These are phyloP conservation scores for Diachasmimorpha longicaudata DNA, from an alignment of 1,140 invertebrate genomes.

Conservation along the genomic window DNA sequence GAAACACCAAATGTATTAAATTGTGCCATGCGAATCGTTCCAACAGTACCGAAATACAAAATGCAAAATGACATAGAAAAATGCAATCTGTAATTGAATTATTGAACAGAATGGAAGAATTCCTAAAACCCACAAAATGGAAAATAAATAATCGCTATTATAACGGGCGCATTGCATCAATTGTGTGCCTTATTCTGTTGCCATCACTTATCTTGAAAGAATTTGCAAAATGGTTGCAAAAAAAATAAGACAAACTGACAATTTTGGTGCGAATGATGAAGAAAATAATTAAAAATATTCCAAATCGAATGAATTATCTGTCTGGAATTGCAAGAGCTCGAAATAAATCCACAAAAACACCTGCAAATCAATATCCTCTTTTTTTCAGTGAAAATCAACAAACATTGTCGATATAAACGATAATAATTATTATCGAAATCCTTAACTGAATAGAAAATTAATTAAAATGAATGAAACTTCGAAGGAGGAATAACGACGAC, in stretches of 20 bases:
- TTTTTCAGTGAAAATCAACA: neutral
- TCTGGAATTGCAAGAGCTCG: neutral
- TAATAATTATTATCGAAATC: neutral
- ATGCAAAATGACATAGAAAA: neutral
- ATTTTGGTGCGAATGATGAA: neutral
- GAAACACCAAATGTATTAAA: neutral
- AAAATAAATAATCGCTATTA: constrained; percentile 46
- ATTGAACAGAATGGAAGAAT: constrained; percentile 9
- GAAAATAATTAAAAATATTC: neutral
- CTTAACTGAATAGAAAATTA: neutral
- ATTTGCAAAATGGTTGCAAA: constrained; percentile 12
- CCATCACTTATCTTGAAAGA: constrained; percentile 57
- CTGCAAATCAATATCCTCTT: neutral
- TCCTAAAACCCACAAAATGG: constrained; percentile 24
- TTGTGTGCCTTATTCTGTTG: constrained; percentile 63
- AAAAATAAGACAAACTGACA: neutral
- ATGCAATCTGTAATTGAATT: constrained; percentile 7
- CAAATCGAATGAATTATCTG: neutral
- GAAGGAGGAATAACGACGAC: constrained; percentile 13
- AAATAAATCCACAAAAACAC: neutral
- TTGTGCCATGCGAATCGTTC: constrained; percentile 4
- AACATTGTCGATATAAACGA: neutral
- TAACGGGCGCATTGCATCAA: constrained; percentile 60
- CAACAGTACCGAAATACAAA: neutral
- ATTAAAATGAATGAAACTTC: neutral